phyloP scores from a whole-genome alignment of 2,797 vertebrate genomes.

The Coluber constrictor region DNA sequence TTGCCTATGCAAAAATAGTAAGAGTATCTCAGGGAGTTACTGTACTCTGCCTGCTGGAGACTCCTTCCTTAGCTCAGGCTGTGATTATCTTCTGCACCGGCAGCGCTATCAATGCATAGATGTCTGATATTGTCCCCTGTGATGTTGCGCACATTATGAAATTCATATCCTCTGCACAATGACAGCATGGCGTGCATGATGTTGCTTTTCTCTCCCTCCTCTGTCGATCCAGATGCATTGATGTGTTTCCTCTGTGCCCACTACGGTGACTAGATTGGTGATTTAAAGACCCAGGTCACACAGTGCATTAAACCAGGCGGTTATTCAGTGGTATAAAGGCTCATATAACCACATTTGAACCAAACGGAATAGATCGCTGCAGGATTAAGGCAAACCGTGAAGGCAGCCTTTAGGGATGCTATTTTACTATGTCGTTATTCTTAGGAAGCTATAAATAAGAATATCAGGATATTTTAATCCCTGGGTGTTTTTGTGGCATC shows the following conservation, averaged over 20 bases:
- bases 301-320: neutral
- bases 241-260: neutral
- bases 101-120: neutral
- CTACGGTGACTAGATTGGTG: neutral
- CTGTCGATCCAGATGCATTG: neutral
- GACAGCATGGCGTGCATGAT: neutral
- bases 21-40: neutral
- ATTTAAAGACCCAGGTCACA: neutral
- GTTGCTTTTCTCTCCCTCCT: neutral
- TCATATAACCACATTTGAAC: neutral
- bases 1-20: neutral
- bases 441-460: neutral
- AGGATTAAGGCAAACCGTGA: neutral
- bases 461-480: neutral
- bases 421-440: neutral
- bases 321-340: neutral
- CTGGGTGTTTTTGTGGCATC: neutral
- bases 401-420: neutral
- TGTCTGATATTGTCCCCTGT: neutral
- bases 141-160: neutral
- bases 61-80: neutral
- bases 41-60: neutral
- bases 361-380: neutral
- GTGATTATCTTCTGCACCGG: neutral
- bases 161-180: neutral